These are phyloP conservation scores for Terrapene triunguis DNA, from an alignment of 2,113 vertebrate genomes.

Conservation along the genomic window DNA sequence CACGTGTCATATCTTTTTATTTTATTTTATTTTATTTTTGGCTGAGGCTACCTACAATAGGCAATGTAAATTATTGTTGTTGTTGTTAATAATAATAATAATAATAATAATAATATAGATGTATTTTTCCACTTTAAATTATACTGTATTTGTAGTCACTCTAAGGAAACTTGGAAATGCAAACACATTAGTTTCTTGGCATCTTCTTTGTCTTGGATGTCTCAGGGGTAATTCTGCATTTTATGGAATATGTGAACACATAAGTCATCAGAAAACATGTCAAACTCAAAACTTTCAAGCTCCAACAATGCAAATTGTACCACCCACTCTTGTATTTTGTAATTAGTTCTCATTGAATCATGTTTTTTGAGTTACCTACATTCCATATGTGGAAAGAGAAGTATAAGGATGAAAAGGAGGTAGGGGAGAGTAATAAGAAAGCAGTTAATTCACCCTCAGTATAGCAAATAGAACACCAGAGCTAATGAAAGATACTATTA, in stretches of 20 bases:
- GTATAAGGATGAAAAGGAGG: conserved; percentile 12
- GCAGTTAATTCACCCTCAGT: background rate
- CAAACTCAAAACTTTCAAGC: conserved; percentile 38
- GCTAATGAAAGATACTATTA: background rate
- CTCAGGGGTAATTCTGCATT: background rate
- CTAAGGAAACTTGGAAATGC: background rate
- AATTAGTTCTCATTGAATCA: conserved; percentile 51
- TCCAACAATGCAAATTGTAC: background rate
- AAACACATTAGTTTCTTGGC: background rate
- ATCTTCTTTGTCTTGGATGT: background rate
- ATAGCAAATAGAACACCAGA: background rate
- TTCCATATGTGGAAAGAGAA: background rate
- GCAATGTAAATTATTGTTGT: background rate
- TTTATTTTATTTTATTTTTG: background rate
- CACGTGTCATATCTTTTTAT: background rate
- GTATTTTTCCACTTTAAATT: background rate
- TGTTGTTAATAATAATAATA: too few relatives aligned
- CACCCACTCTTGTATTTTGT: conserved; percentile 27
- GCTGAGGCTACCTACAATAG: background rate
- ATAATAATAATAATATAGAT: background rate
- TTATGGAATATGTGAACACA: conserved; percentile 44
- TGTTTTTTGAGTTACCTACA: conserved; percentile 19
- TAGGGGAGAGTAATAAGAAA: conserved; percentile 9
- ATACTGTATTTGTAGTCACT: background rate
- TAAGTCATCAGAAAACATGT: conserved; percentile 42